Evolutionary conservation across 2,797 vertebrate genomes (phyloP), one percentile per base, ranked within the genome.

Genomic region (Ambastaia sidthimunki): DNA sequence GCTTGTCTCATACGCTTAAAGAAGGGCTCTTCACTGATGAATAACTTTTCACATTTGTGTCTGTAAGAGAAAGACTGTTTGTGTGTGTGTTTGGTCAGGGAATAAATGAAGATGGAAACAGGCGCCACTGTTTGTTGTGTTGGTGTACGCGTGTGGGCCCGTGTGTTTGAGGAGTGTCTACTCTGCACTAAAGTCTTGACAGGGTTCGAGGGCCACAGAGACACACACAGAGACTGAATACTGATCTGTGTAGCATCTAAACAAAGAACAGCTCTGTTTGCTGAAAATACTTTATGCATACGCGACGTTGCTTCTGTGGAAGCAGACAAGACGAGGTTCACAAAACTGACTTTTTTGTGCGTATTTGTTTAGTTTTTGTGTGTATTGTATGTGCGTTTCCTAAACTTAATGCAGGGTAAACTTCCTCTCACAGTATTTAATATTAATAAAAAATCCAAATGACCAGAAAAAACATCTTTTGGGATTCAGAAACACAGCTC

Each of bases 51-150:
- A 68, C 76, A 47, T 77, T 84, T 76, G 41, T 57, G n/a, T 57
- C 48, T 3, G 41, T 70, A 13, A 59, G 52, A 82, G 34, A 3
- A 37, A 37, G 34, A 37, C 34, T 50, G 34, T 21, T n/a, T 37
- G 21, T 62, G 55, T 78, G 69, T 79, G 57, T 78, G 12, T 70
- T 65, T 71, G 60, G 68, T 83, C 52, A n/a, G 85, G 67, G 76
- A 75, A 78, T 84, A 83, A 86, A 84, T 80, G 71, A 84, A 84
- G 74, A 59, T 59, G 55, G 25, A 59, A 59, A 59, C 55, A 59
- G 85, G 80, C 85, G 80, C 85, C 82, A 86, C 80, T 82, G 80
- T 86, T 82, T 78, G 84, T 82, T 86, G 82, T 86, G 82, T 82
- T 76, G 48, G 76, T 85, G 77, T 67, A 59, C 59, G 79, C 57